A percentile compares a stretch with the other conserved stretches of the same genome.
Conservation (phyloP, 1,140 invertebrate genomes). For the Drosophila ambigua region DNA sequence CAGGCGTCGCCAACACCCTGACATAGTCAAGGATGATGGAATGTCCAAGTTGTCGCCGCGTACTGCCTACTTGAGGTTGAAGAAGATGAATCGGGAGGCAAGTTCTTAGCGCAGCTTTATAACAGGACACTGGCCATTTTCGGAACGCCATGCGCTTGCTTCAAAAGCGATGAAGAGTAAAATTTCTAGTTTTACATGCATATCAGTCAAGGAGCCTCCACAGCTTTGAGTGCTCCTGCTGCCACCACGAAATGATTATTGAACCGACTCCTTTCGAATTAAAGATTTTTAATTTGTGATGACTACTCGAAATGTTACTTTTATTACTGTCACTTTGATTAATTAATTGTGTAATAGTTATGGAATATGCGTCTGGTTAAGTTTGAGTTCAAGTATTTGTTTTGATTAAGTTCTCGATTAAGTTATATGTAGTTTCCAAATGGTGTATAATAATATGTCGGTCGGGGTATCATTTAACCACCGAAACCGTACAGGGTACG, state of each 20-base stretch:
- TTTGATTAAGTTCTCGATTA: conserved; percentile 47
- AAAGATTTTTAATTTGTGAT: conserved; percentile 35
- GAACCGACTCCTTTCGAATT: conserved; percentile 18
- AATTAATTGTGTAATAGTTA: conserved; percentile 52
- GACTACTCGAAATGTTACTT: conserved; percentile 23
- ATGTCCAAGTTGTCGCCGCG: conserved; percentile 48
- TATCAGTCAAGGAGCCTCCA: no score
- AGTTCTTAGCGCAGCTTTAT: conserved; percentile 22
- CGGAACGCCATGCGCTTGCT: no score
- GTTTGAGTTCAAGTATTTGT: conserved; percentile 38
- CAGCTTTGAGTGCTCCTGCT: neutral
- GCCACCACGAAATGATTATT: conserved; percentile 3
- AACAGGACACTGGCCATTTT: neutral
- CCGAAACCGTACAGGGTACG: conserved; percentile 88
- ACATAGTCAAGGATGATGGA: conserved; percentile 4
- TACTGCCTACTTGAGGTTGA: conserved; percentile 45
- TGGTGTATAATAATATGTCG: conserved; percentile 5
- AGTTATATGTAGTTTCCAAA: conserved; percentile 23
- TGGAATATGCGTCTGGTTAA: conserved; percentile 53
- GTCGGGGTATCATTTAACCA: conserved; percentile 84
- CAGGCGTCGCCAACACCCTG: no score
- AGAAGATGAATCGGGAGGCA: conserved; percentile 32
- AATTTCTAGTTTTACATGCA: conserved; percentile 55
- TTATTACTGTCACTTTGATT: conserved; percentile 13
- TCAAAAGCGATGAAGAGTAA: conserved; percentile 27